Base-by-base conservation (phyloP, 2,797 vertebrate species). In the Macropodus opercularis region DNA sequence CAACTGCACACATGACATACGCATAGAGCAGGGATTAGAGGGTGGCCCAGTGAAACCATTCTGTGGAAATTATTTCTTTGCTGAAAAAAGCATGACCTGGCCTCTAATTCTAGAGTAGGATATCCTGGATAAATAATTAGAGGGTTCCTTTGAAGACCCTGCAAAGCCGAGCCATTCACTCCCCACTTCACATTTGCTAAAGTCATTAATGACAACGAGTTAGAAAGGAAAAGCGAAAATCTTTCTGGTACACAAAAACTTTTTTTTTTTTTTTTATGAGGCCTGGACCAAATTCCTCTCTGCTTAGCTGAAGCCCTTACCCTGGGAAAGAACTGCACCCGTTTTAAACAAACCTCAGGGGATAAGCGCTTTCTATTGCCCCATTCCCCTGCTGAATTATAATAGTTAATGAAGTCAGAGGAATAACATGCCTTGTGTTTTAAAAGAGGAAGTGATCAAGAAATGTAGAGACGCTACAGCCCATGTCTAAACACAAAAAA, bases 201-300 rank as follows among this genome's bases (percentile, higher is more conserved):
- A 93, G 90, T 93, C 92, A 93, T 94, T 92, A 92, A 93, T 92
- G 91, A 93, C 89, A 91, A 91, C 90, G 83, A 90, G 86, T 91
- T 88, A 74, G 71, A 87, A 86, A 85, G 82, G 77, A 91, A 90
- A 90, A 79, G 80, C 18, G 5, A 86, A 91, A 90, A 85, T 90
- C 87, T 91, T 88, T 89, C 85, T 89, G 88, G 87, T 90, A 91
- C 89, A 92, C 87, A 93, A 90, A 91, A 90, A 87, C 82, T 86
- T 89, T 77, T 86, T 85, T n/a, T n/a, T n/a, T n/a, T n/a, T n/a
- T 64, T 90, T 91, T 83, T 90, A 91, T 89, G 85, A 88, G 87
- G 84, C 79, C 88, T 89, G 87, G 87, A 77, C 78, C 79, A 83
- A 89, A 92, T 91, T 93, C 88, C 88, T 89, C 85, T 86, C 81